Base-by-base conservation (phyloP, 2,797 vertebrate genomes). In the Ambastaia sidthimunki region DNA sequence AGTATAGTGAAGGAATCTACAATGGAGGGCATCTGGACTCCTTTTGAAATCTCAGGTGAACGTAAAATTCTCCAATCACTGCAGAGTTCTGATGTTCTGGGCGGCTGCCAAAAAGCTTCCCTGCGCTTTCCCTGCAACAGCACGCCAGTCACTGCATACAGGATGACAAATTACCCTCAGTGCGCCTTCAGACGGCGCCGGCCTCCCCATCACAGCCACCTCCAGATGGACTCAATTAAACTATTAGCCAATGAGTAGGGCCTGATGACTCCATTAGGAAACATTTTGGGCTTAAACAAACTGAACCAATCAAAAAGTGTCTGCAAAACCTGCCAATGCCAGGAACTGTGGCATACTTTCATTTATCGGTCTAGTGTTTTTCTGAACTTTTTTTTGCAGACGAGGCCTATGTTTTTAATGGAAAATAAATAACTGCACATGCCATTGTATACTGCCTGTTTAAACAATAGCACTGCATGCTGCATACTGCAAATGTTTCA, bases 181-280 rank as follows among this genome's bases (percentile, higher is more conserved):
- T 91, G 91, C 90, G 91, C 91, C 92, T 92, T 93, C 91, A 92
- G 94, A 94, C 92, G 90, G 86, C 88, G 90, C 91, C 90, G 88
- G 93, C 93, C 92, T 90, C 93, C 92, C 93, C 92, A 89, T 92
- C 90, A 89, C 95, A 93, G 93, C 93, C 91, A 95, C 94, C 94
- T 96, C 96, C 97, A 98, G 97, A 98, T 97, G 96, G 96, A 96
- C 94, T 95, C 96, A 96, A 98, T 98, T 98, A 98, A 96, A 97
- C 95, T 94, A 96, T 96, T 95, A 97, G 94, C 95, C 91, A 95
- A 95, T 93, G 89, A 96, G 93, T 85, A 90, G 92, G 93, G 94
- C 92, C 94, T 97, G 96, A 98, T 90, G 92, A 94, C 96, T 98
- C 95, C 95, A 96, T 97, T 94, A 96, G 95, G 96, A 94, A 91